A percentile compares a stretch with the other conserved stretches of the same genome.
Conservation (phyloP, 64 coral and sea anemone genomes). For the Stichodactyla mertensii region DNA sequence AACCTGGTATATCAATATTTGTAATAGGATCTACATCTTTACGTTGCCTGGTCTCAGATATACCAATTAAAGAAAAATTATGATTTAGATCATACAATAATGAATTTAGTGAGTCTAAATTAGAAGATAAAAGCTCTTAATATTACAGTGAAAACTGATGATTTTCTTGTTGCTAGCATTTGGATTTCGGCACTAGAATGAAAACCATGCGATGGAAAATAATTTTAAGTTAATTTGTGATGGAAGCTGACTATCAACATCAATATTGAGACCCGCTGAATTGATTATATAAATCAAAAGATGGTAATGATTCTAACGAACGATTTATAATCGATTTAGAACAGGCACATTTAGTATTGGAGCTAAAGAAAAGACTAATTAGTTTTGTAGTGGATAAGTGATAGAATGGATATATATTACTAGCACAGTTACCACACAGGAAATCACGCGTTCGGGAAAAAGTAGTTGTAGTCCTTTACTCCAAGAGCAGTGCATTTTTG, state of each 20-base stretch:
- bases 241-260: constrained; percentile 21
- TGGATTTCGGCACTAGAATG: constrained; percentile 5
- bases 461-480: constrained; percentile 51
- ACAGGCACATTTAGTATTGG: neutral
- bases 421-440: constrained; percentile 36
- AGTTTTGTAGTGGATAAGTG: constrained; percentile 20
- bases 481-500: constrained; percentile 38
- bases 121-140: constrained; percentile 12
- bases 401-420: constrained; percentile 36
- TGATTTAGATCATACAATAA: neutral
- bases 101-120: neutral
- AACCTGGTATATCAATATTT: neutral
- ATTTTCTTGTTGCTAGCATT: neutral
- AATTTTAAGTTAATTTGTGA: constrained; percentile 36
- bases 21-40: neutral
- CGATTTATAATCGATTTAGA: neutral
- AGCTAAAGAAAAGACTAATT: constrained; percentile 15
- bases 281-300: neutral
- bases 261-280: neutral
- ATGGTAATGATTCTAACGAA: neutral
- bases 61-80: neutral
- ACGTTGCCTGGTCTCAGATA: neutral
- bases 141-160: neutral
- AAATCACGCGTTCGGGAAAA: neutral
- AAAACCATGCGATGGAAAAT: constrained; percentile 38